Base-by-base conservation (phyloP, 2,888 invertebrate genomes). In the Caenorhabditis doughertyi region DNA sequence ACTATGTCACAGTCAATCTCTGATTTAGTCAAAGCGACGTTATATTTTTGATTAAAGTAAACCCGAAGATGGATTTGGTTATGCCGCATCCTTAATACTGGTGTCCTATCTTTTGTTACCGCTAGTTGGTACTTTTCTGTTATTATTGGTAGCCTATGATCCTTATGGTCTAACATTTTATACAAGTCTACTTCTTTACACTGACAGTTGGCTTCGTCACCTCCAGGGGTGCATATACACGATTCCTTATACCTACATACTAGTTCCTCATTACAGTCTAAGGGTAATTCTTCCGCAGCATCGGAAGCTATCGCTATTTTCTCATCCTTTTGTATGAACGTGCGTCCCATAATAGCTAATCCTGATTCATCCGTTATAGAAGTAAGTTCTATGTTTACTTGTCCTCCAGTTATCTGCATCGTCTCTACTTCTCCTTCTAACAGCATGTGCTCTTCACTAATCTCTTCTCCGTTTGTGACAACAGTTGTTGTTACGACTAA, bases 251-350 rank as follows among this genome's bases (percentile, higher is more conserved):
- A 62, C 0, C 5, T 3, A 42, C 62, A 62, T 44, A 9, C 9
- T 3, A 18, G 13, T 27, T 16, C 16, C 27, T 62, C 62, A 27
- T 44, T n/a, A 9, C 62, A 62, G 25, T 62, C 62, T 42, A 62
- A 16, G 3, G 62, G 44, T 9, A 62, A 47, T 9, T 23, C 18
- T 42, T 62, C 62, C 8, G 21, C 21, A 7, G 42, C 21, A 16
- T 18, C 5, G 3, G 62, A 25, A 0, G 62, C 62, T 8, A 62
- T 9, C 7, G 44, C 44, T 16, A 62, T 42, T 16, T 62, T 42
- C 2, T 62, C 42, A 16, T 44, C 44, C 8, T 47, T 62, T 44
- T 62, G 62, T 1, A 62, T 47, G 9, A 62, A 62, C 47, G 21
- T 62, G 13, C 47, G 44, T 2, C 44, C 47, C 42, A 62, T 16